A percentile compares a stretch with the other conserved stretches of the same genome.
These are phyloP conservation scores for Botia kubotai DNA, from an alignment of 2,797 vertebrate genomes.

Conservation along the genomic window DNA sequence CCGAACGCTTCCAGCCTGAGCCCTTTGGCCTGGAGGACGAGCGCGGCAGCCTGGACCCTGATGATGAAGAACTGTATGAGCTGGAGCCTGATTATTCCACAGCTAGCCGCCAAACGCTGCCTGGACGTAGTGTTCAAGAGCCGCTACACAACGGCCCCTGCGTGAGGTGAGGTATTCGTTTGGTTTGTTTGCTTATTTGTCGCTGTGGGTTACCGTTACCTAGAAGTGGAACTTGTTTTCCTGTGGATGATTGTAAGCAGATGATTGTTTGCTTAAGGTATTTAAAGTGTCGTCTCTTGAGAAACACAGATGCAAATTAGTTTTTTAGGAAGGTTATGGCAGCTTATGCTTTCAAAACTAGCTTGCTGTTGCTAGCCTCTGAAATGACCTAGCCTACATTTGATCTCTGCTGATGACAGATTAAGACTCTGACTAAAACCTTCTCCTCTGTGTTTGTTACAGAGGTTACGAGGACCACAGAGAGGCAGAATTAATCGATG, in stretches of 20 bases:
- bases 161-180: conserved; percentile 72
- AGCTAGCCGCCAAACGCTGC: conserved; percentile 84
- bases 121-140: conserved; percentile 83
- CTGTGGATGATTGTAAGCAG: conserved; percentile 9
- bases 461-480: conserved; percentile 89
- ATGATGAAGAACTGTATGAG: conserved; percentile 94
- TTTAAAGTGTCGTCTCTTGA: background rate
- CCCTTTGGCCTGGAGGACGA: conserved; percentile 97
- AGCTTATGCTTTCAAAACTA: no score
- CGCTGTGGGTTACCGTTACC: background rate
- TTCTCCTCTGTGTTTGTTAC: conserved; percentile 34
- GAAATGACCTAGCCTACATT: no score
- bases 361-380: no score
- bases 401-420: background rate
- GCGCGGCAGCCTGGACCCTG: conserved; percentile 90
- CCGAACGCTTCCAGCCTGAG: conserved; percentile 94
- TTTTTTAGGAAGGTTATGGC: background rate
- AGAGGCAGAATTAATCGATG: conserved; percentile 88
- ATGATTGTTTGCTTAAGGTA: conserved; percentile 12
- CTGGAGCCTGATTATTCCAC: conserved; percentile 93
- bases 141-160: conserved; percentile 78
- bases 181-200: background rate
- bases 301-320: background rate
- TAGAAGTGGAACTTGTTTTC: background rate
- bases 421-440: conserved; percentile 42